Conservation (phyloP, 2,797 vertebrate species). For the Pelochelys cantorii region DNA sequence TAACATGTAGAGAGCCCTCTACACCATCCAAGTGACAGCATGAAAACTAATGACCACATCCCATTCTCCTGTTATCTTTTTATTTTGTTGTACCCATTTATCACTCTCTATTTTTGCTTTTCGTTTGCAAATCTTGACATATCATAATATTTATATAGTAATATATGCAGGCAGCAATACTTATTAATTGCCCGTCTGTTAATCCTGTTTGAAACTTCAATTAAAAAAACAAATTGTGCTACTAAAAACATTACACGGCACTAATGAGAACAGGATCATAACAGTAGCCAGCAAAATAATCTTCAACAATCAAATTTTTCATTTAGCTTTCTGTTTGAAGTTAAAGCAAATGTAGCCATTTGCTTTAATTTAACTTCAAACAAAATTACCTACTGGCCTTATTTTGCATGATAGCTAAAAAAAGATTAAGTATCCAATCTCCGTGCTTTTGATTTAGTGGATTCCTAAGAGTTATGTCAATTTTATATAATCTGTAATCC, state of each 20-base stretch:
- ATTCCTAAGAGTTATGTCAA: neutral
- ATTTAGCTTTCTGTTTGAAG: neutral
- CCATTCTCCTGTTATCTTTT: neutral
- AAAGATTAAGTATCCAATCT: neutral
- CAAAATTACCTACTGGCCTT: neutral
- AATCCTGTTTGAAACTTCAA: neutral
- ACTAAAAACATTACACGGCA: neutral
- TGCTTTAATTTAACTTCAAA: neutral
- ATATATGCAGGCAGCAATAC: neutral
- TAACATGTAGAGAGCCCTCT: neutral
- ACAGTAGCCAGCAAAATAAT: slow-evolving; percentile 14
- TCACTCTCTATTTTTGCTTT: neutral
- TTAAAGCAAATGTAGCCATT: neutral
- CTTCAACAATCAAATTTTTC: neutral
- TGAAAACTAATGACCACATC: neutral
- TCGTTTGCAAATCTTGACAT: neutral
- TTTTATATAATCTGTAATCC: neutral
- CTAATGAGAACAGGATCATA: neutral
- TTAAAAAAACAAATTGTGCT: neutral
- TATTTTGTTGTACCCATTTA: neutral
- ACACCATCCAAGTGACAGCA: neutral
- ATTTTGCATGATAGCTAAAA: neutral
- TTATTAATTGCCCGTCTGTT: neutral
- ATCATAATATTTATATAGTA: neutral
- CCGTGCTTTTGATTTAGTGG: neutral